phyloP scores from a whole-genome alignment of 1,140 invertebrate genomes.

The Alviniconcha marisindica region DNA sequence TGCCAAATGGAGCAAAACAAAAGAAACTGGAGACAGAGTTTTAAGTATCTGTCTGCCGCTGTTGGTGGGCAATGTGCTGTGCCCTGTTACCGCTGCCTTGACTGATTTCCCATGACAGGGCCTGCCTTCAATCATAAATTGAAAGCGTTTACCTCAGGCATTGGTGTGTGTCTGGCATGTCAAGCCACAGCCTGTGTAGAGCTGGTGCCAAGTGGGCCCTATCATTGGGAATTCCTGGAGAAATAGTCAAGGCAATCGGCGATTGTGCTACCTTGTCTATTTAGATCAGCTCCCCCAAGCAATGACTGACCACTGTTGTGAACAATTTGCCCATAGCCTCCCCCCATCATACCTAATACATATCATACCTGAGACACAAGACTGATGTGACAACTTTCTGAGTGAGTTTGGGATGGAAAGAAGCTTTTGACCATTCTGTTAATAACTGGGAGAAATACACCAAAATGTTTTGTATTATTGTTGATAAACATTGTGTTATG shows the following conservation, averaged over 20 bases:
- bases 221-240: background rate
- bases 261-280: slow-evolving; percentile 5
- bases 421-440: background rate
- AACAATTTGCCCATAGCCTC: slow-evolving; percentile 2
- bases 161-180: no score
- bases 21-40: background rate
- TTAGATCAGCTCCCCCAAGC: background rate
- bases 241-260: slow-evolving; percentile 11
- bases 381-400: background rate
- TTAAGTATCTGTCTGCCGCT: background rate
- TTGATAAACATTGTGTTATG: background rate
- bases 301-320: slow-evolving; percentile 1
- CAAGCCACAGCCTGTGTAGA: background rate
- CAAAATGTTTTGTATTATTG: no score
- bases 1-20: background rate
- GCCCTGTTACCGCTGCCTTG: background rate
- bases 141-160: background rate
- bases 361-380: no score
- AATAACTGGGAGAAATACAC: no score
- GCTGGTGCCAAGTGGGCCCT: background rate
- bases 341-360: no score
- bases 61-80: background rate
- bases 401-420: background rate
- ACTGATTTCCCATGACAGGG: background rate
- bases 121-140: background rate